Conservation (phyloP, 2,888 invertebrate genomes). For the Physocephala rufipes region DNA sequence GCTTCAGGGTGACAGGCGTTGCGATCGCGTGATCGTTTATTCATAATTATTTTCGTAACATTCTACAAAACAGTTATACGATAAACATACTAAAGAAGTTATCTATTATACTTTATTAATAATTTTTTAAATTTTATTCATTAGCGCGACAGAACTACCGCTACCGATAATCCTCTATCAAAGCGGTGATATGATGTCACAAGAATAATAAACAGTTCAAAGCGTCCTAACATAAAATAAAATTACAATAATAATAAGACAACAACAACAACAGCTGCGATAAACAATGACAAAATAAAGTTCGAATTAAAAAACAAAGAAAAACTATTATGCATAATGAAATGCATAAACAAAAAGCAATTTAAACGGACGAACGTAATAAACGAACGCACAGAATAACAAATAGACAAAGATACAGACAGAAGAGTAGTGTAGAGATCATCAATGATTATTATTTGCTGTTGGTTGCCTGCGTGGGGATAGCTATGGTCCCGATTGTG, state of each 20-base stretch:
- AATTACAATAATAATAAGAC: background rate
- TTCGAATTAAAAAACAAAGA: too few species aligned
- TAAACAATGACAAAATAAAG: constrained; percentile 13
- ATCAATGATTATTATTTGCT: too few species aligned
- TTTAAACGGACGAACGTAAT: too few species aligned
- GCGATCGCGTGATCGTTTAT: constrained; percentile 29
- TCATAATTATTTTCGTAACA: constrained; percentile 17
- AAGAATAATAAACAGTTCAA: constrained; percentile 30
- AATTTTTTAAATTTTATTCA: constrained; percentile 32
- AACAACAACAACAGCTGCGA: too few species aligned
- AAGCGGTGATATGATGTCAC: constrained; percentile 25
- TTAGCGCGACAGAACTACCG: constrained; percentile 14
- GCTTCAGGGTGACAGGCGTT: background rate
- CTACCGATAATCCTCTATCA: background rate
- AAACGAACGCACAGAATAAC: too few species aligned
- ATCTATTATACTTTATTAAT: constrained; percentile 3
- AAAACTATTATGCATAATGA: too few species aligned
- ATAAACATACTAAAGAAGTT: background rate
- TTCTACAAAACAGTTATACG: constrained; percentile 1
- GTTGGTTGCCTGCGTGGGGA: too few species aligned
- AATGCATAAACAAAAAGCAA: too few species aligned
- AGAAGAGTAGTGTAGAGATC: too few species aligned
- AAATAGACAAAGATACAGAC: too few species aligned
- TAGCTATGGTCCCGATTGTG: too few species aligned
- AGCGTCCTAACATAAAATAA: background rate